Evolutionary conservation across 2,888 invertebrate genomes (phyloP), one percentile per base, ranked within the genome.

Genomic region (Morpho deidamia): DNA sequence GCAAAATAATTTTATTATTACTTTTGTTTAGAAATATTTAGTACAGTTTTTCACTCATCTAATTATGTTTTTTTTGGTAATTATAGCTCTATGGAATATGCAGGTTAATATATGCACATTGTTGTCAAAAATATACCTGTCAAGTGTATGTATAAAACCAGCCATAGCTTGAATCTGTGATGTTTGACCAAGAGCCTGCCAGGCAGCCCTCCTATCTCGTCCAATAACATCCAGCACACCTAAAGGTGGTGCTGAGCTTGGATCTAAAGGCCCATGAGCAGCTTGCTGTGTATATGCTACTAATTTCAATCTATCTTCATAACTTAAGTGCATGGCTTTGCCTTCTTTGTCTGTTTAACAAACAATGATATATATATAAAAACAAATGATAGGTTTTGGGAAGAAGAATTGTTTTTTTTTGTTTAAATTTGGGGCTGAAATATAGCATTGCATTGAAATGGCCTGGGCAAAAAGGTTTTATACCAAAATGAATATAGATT

Each of bases 161-260:
- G 94, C 93, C 95, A 97, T 97, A 0, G 99, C 97, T 71, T 96
- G 95, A 61, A 95, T 94, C 65, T 94, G 93, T 0, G 94, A 92
- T 83, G 98, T 94, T 64, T 95, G 93, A 0, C 97, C 98, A 43
- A 99, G 86, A 60, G 94, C 92, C 77, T 97, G 96, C 99, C 99
- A 99, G 32, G 98, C 98, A 63, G 96, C 90, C 68, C 97, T 92
- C 58, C 99, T 91, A 74, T 99, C 98, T 72, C 95, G 93, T 1
- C 99, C 99, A 64, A 99, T 97, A 1, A 99, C 96, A 88, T 99
- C 98, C 38, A 99, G 84, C 1, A 98, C 97, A 14, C 99, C 99
- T 47, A 98, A 87, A 10, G 96, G 96, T 43, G 97, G 93, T 7
- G 92, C 91, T 49, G 93, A 92, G 48, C 93, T 94, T 1, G 93